A percentile compares a stretch with the other conserved stretches of the same genome.
phyloP scores from a whole-genome alignment of 1,140 invertebrate species.

The Drosophila equinoxialis region DNA sequence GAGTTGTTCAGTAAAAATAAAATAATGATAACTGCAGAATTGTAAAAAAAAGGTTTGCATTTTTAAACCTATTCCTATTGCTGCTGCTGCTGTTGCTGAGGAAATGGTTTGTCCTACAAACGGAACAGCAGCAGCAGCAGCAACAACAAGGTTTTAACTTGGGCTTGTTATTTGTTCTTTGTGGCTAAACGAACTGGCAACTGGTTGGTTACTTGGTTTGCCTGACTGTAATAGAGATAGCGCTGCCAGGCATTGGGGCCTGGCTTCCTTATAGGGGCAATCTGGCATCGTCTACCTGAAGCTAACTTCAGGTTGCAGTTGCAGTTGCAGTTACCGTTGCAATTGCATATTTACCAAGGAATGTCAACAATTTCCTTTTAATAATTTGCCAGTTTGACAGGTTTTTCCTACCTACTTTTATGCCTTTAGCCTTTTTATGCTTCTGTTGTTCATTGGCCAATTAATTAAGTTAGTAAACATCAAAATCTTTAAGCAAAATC shows the following conservation, averaged over 20 bases:
- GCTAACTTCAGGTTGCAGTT: slow-evolving; percentile 69
- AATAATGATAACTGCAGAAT: slow-evolving; percentile 74
- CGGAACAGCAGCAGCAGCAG: slow-evolving; percentile 14
- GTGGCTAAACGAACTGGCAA: slow-evolving; percentile 30
- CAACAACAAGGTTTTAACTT: slow-evolving; percentile 26
- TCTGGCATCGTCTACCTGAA: slow-evolving; percentile 65
- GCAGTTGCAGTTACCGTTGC: slow-evolving; percentile 71
- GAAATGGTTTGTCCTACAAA: slow-evolving; percentile 74
- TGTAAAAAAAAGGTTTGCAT: slow-evolving; percentile 43
- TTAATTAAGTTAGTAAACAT: slow-evolving; percentile 69
- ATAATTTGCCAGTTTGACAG: slow-evolving; percentile 73
- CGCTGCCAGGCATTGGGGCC: slow-evolving; percentile 37
- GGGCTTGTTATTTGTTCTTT: slow-evolving; percentile 61
- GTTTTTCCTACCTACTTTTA: slow-evolving; percentile 32
- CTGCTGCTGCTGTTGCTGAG: slow-evolving; percentile 49
- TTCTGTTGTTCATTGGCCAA: slow-evolving; percentile 47
- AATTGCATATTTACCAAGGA: slow-evolving; percentile 76
- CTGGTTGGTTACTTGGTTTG: slow-evolving; percentile 15
- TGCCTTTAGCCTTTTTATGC: neutral
- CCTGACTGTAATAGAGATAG: slow-evolving; percentile 74
- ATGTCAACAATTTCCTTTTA: slow-evolving; percentile 80
- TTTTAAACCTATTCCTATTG: slow-evolving; percentile 51
- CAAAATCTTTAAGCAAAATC: slow-evolving; percentile 23
- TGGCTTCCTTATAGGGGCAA: slow-evolving; percentile 80
- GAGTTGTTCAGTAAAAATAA: slow-evolving; percentile 65